Conservation (phyloP, 2,797 vertebrate genomes). For the Kryptolebias ocellatus region DNA sequence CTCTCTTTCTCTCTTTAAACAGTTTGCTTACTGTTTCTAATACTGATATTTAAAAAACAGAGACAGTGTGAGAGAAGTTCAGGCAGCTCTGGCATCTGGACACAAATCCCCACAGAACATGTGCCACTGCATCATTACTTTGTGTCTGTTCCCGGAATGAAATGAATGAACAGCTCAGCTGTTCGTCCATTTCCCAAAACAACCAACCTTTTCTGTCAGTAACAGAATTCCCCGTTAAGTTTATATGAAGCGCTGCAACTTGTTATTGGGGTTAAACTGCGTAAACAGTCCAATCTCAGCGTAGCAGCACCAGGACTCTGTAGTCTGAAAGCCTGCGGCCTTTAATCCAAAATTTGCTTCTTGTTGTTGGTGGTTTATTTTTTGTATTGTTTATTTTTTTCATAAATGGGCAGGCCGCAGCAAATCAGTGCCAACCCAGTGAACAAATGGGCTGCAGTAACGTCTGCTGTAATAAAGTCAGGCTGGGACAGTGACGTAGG, state of each 20-base stretch:
- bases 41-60: slow-evolving; percentile 2
- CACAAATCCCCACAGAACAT: slow-evolving; percentile 60
- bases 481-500: slow-evolving; percentile 20
- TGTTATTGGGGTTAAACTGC: neutral
- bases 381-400: neutral
- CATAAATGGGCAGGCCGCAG: slow-evolving; percentile 11
- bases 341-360: slow-evolving; percentile 31
- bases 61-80: slow-evolving; percentile 27
- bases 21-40: neutral
- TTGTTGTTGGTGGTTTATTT: slow-evolving; percentile 4
- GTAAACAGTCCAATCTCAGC: slow-evolving; percentile 16
- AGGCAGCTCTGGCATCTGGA: slow-evolving; percentile 62
- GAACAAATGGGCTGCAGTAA: slow-evolving; percentile 62
- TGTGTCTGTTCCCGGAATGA: slow-evolving; percentile 24
- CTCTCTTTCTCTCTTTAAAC: neutral
- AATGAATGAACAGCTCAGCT: slow-evolving; percentile 42
- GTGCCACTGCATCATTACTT: slow-evolving; percentile 35
- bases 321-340: slow-evolving; percentile 27
- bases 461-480: slow-evolving; percentile 48
- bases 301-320: slow-evolving; percentile 23
- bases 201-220: neutral
- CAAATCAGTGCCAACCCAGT: slow-evolving; percentile 68
- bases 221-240: slow-evolving; percentile 14
- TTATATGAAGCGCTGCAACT: slow-evolving; percentile 17
- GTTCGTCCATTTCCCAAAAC: too few relatives aligned